Evolutionary conservation across 1,140 invertebrate species (phyloP), one percentile per base, ranked within the genome.

Genomic region (Akabosia matsudoensis): DNA sequence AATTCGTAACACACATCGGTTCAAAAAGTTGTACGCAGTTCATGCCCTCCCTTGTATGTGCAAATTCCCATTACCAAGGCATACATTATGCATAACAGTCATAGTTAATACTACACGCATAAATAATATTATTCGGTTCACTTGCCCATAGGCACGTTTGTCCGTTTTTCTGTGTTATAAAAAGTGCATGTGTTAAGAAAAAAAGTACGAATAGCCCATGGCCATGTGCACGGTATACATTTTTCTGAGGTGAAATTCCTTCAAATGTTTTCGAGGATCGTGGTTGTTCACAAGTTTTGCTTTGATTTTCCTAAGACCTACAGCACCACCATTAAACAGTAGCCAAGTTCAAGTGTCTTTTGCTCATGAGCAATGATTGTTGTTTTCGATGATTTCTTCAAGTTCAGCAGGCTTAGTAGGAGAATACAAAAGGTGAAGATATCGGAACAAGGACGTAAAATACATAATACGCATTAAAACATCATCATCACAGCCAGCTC

Each of bases 301-400:
- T 10, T 45, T 45, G 37, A 45, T n/a, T n/a, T n/a, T 45, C 37
- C 18, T 7, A 45, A 45, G 37, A 45, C n/a, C n/a, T n/a, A n/a
- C n/a, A n/a, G n/a, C n/a, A n/a, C n/a, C n/a, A n/a, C n/a, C n/a
- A n/a, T n/a, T n/a, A 22, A 61, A 67, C 61, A 67, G 61, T 67
- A 67, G 61, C 61, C 28, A 22, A 67, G 61, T 67, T 67, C 61
- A 67, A 67, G 61, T 67, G 61, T 67, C 61, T 67, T 61, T 45
- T 67, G 61, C 61, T 67, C 28, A 45, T 45, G 61, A 31, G 61
- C 61, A 67, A 30, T 67, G 24, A 67, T 30, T 67, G 61, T 67
- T 67, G 31, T 67, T 61, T n/a, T n/a, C 24, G 24, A 13, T 51
- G 45, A 13, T 51, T 10, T 51, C n/a, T 10, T 51, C 45, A n/a